Conservation (phyloP, 2,888 invertebrate genomes). For the Drosophila merina region DNA sequence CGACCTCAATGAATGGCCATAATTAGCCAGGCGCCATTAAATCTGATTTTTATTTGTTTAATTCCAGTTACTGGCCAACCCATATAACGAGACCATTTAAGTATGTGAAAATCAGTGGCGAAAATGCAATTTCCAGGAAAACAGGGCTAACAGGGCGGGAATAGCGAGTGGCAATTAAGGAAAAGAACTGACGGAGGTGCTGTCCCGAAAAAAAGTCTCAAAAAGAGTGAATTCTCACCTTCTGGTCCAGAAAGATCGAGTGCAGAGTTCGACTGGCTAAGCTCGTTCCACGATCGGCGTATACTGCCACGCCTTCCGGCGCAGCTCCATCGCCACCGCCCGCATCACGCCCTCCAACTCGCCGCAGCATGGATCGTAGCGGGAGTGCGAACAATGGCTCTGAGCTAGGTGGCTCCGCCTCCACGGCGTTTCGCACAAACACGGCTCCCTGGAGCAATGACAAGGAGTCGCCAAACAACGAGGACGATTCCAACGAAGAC, state of each 20-base stretch:
- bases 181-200: slow-evolving; percentile 2
- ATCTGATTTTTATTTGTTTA: slow-evolving; percentile 13
- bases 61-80: slow-evolving; percentile 29
- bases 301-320: slow-evolving; percentile 51
- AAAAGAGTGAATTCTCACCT: slow-evolving; percentile 3
- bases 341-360: background rate
- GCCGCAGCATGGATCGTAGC: slow-evolving; percentile 72
- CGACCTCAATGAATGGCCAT: slow-evolving; percentile 14
- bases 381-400: slow-evolving; percentile 70
- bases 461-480: slow-evolving; percentile 75
- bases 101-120: slow-evolving; percentile 51
- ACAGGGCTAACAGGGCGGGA: slow-evolving; percentile 14
- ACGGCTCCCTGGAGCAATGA: slow-evolving; percentile 77
- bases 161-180: slow-evolving; percentile 9
- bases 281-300: slow-evolving; percentile 72
- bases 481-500: slow-evolving; percentile 81
- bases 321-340: slow-evolving; percentile 25
- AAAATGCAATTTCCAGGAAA: slow-evolving; percentile 55
- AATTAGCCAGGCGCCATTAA: slow-evolving; percentile 28
- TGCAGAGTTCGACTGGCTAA: slow-evolving; percentile 56
- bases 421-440: slow-evolving; percentile 54
- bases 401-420: slow-evolving; percentile 65
- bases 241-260: slow-evolving; percentile 27
- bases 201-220: slow-evolving; percentile 2
- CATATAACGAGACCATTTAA: slow-evolving; percentile 27